Conservation (phyloP, 1,140 invertebrate genomes). For the Pantala flavescens region DNA sequence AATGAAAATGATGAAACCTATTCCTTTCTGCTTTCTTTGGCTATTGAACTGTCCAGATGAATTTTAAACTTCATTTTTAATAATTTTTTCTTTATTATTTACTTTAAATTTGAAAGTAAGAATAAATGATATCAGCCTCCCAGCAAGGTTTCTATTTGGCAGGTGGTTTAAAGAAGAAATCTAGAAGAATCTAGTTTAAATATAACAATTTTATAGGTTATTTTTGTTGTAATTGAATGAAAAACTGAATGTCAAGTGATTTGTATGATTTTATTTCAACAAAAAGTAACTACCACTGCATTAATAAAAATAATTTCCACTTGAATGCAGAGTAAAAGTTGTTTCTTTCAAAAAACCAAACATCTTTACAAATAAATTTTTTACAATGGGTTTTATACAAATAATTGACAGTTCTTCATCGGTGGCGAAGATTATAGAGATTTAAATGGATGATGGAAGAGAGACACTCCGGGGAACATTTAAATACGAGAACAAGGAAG, state of each 20-base stretch:
- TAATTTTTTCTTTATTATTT: no score
- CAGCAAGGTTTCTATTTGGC: no score
- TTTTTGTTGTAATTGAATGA: neutral
- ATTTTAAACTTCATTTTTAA: no score
- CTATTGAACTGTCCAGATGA: no score
- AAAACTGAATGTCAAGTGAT: neutral
- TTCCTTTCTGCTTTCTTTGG: no score
- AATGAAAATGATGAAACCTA: no score
- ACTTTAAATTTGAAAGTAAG: no score
- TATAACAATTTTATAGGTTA: no score
- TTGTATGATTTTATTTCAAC: neutral
- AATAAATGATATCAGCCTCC: no score
- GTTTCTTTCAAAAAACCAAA: neutral
- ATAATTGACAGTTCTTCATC: neutral
- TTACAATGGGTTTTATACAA: neutral
- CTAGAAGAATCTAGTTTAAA: no score
- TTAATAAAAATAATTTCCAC: neutral
- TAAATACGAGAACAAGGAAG: neutral
- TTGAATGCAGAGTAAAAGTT: neutral
- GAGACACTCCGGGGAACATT: neutral
- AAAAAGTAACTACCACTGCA: neutral
- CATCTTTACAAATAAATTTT: slow-evolving; percentile 1
- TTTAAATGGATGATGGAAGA: neutral
- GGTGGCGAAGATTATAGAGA: neutral
- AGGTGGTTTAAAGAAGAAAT: no score